Conservation (phyloP, 2,888 invertebrate genomes). For the Silvanus unidentatus region DNA sequence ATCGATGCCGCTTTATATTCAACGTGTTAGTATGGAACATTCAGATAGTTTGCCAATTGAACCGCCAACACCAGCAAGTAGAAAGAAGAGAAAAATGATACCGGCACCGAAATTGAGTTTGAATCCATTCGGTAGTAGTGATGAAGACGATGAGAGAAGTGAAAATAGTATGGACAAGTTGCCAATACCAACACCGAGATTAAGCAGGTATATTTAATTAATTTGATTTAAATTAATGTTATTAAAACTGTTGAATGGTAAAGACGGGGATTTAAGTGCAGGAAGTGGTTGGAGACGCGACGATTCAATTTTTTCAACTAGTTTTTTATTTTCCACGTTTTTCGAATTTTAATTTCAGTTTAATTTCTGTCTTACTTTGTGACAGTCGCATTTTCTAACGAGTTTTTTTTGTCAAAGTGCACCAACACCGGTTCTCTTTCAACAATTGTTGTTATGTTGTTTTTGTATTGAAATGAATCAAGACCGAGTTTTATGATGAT, state of each 20-base stretch:
- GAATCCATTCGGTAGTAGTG: constrained; percentile 73
- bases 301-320: no score
- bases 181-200: constrained; percentile 50
- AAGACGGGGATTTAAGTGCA: no score
- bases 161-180: constrained; percentile 16
- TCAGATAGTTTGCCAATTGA: constrained; percentile 25
- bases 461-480: no score
- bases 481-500: no score
- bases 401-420: no score
- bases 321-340: no score
- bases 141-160: constrained; percentile 57
- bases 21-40: constrained; percentile 25
- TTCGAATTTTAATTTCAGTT: no score
- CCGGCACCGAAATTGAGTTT: constrained; percentile 48
- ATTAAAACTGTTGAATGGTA: constrained; percentile 4
- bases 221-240: constrained; percentile 8
- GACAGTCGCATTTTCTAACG: no score
- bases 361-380: no score
- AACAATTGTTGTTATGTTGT: no score
- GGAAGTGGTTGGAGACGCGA: no score
- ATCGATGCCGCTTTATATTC: constrained; percentile 11
- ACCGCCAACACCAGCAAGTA: constrained; percentile 14
- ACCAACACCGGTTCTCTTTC: no score
- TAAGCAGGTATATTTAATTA: constrained; percentile 37
- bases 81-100: constrained; percentile 23